A percentile compares a stretch with the other conserved stretches of the same genome.
Conservation (phyloP, 2,797 vertebrate genomes). For the Cossypha caffra region DNA sequence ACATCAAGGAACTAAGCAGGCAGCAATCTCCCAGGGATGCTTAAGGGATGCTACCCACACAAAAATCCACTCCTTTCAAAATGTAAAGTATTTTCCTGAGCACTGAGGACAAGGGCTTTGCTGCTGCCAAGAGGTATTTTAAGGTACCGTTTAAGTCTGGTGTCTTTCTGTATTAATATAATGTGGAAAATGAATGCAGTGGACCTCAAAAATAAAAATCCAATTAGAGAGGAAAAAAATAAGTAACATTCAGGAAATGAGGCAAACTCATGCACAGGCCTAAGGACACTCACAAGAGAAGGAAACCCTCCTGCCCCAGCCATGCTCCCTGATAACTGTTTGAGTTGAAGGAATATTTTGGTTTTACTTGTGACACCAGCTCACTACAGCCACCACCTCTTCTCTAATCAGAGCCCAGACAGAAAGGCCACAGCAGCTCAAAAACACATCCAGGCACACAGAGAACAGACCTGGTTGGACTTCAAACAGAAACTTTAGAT, state of each 20-base stretch:
- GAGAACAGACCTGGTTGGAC: neutral
- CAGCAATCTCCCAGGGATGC: neutral
- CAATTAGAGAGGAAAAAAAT: neutral
- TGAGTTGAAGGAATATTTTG: neutral
- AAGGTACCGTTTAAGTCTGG: neutral
- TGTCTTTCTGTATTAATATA: neutral
- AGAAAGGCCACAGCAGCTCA: neutral
- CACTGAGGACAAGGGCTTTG: neutral
- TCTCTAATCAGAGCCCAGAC: neutral
- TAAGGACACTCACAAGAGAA: neutral
- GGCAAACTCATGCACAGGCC: neutral
- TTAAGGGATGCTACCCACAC: neutral
- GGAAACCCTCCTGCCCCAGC: neutral
- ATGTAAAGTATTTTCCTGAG: neutral
- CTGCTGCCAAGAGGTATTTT: neutral
- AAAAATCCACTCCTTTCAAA: neutral
- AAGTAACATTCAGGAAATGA: neutral
- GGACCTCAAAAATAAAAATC: neutral
- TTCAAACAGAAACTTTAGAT: neutral
- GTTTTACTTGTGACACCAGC: neutral
- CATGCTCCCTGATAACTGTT: neutral
- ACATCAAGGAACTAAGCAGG: conserved; percentile 12
- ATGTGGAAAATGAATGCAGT: neutral
- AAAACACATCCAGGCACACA: neutral
- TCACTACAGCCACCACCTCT: neutral